Base-by-base conservation (phyloP, 2,113 vertebrate genomes). In the Colaptes auratus region DNA sequence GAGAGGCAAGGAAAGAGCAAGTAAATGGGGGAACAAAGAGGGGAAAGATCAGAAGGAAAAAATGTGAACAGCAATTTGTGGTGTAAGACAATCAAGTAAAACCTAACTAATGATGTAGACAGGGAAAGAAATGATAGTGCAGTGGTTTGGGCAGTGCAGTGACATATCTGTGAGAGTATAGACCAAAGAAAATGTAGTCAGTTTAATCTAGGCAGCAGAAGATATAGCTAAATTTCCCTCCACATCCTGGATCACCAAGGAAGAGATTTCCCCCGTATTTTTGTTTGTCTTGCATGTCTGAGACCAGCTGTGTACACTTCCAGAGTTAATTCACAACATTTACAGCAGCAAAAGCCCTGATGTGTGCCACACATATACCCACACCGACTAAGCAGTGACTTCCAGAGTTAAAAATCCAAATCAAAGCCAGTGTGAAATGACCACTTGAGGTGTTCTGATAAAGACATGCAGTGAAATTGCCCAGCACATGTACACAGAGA, bases 61-160 rank as follows among this genome's bases (percentile, higher is more conserved):
- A 90, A 79, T 84, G 9, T 65, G 76, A 95, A 86, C 80, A 90
- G 15, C 66, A 95, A 61, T 85, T 89, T 95, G 20, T 70, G 44
- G 55, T 61, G 69, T 90, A 83, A 82, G n/a, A 42, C 86, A 88
- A 96, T 75, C 70, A 82, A 92, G 18, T 58, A 72, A 83, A 86
- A 58, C 53, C 61, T 81, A 75, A 24, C 1, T 78, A 75, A 93
- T 87, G 46, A 59, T 63, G 56, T 63, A 90, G 66, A 69, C 35
- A 35, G 20, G 20, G 17, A 85, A 85, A 82, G 30, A 93, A 94
- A 36, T 66, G 35, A 50, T 13, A 12, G 23, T 52, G 44, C 46
- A 35, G 35, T 60, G 48, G 8, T 70, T 91, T 73, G 74, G 28
- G 33, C 19, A 91, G 17, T n/a, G 67, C 48, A 81, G 13, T 71